Evolutionary conservation across 2,888 invertebrate species (phyloP), one percentile per base, ranked within the genome.

Genomic region (Bombylius major): DNA sequence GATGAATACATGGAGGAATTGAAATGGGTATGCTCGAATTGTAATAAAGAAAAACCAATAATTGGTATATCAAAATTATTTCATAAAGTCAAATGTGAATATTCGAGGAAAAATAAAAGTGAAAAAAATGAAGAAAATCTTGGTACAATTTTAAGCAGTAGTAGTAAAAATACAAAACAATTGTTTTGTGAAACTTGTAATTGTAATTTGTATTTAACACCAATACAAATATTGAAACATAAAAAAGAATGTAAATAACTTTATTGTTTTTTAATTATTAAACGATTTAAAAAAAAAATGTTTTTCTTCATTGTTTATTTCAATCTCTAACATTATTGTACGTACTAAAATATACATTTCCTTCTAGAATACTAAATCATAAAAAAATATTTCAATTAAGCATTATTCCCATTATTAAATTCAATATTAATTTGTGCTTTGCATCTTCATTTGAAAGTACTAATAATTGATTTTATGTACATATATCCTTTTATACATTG

Each of bases 211-310:
- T 77, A 80, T 64, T 74, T 93, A 61, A 86, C 87, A 12, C 84
- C 89, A 5, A 86, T 88, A 32, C 92, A 95, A 70, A 86, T 92
- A 69, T 77, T 95, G 60, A 87, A 82, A 65, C 95, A 96, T 75
- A 90, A 83, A 69, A 88, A 83, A 66, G 76, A 73, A 62, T 84
- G 83, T 59, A 59, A 56, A 56, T 34, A 47, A 36, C 32, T 14
- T 45, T 13, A 50, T n/a, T n/a, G n/a, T n/a, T n/a, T n/a, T n/a
- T n/a, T n/a, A 53, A 39, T 32, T 6, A n/a, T 42, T 23, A 23
- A 3, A 23, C 23, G 23, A 23, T 23, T 23, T 23, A 1, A 23
- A 23, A 23, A 23, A 23, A 23, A 23, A 2, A 23, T 23, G 23
- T 23, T 23, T 23, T 23, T 23, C 23, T 23, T 23, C 23, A 23